Base-by-base conservation (phyloP, 2,113 vertebrate genomes). In the Scomber scombrus region DNA sequence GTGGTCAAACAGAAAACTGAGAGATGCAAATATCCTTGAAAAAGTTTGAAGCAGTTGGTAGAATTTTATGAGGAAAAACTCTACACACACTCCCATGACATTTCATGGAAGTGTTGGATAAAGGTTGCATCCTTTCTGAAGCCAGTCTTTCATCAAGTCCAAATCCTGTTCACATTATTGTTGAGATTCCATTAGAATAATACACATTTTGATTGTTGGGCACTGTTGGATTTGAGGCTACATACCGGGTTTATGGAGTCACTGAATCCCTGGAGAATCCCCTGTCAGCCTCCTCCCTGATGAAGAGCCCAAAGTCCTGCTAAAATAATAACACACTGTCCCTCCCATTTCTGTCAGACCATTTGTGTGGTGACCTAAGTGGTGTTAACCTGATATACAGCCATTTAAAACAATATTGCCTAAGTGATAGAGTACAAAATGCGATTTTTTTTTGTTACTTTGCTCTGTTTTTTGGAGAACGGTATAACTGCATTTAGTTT, bases 181-280 rank as follows among this genome's bases (percentile, higher is more conserved):
- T 11, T 46, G 2, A 40, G 15, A 79, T 52, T 50, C 29, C 19
- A 26, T 47, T 23, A 5, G 8, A 69, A 55, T 69, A 29, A 19
- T 4, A 4, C n/a, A 31, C n/a, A 18, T 1, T 14, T 19, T 23
- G 18, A 11, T 18, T 75, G 43, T 19, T 56, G 60, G 29, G 11
- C 12, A 58, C 5, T 11, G 19, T 34, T 52, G 34, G 14, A 6
- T 47, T 34, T 40, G 7, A 78, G 56, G 45, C 50, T 56, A 52
- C 83, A 89, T 90, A 72, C 86, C 83, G 82, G 29, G 47, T 63
- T 74, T 54, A 80, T 78, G 9, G 18, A 80, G 65, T 89, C 90
- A 90, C 76, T 29, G 1, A 65, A 62, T 80, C 73, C 61, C 51
- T 23, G 31, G 71, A 68, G 23, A 54, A 7, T 15, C 21, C 16